A percentile compares a stretch with the other conserved stretches of the same genome.
These are phyloP conservation scores for Botia almorhae DNA, from an alignment of 2,797 vertebrate species.

Conservation along the genomic window DNA sequence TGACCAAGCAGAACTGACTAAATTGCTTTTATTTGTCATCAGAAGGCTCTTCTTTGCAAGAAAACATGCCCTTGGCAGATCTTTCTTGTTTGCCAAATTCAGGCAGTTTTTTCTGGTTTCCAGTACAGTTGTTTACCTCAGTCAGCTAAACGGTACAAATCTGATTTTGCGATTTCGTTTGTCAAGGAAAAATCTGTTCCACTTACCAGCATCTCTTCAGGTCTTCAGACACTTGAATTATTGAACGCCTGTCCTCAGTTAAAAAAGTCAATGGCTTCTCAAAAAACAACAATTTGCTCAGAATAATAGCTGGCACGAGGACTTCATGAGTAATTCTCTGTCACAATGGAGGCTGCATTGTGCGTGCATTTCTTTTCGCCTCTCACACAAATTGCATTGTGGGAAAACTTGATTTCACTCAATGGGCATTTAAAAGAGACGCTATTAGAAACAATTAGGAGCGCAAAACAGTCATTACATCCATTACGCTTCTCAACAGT, in stretches of 20 bases:
- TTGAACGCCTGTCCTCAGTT: not conserved
- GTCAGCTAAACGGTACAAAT: not conserved
- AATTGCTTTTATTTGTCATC: not conserved
- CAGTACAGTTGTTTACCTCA: not conserved
- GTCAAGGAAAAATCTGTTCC: not conserved
- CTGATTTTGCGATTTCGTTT: not conserved
- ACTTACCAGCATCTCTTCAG: not conserved
- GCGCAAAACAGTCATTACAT: constrained; percentile 38
- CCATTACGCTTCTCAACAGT: constrained; percentile 41
- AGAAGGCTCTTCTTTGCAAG: not conserved
- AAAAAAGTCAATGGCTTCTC: not conserved
- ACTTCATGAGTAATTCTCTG: constrained; percentile 38
- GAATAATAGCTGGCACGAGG: constrained; percentile 17
- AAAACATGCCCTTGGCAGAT: not conserved
- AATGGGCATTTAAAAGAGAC: constrained; percentile 42
- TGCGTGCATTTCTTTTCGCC: constrained; percentile 45
- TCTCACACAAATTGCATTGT: constrained; percentile 31
- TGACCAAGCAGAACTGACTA: not conserved
- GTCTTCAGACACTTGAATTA: constrained; percentile 36
- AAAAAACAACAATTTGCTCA: not conserved
- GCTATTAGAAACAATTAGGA: constrained; percentile 48
- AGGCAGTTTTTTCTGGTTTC: not conserved
- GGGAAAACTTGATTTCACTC: constrained; percentile 41
- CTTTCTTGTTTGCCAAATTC: not conserved
- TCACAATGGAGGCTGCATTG: constrained; percentile 34